Evolutionary conservation across 2,797 vertebrate genomes (phyloP).

Genomic region (Lycodopsis pacificus): DNA sequence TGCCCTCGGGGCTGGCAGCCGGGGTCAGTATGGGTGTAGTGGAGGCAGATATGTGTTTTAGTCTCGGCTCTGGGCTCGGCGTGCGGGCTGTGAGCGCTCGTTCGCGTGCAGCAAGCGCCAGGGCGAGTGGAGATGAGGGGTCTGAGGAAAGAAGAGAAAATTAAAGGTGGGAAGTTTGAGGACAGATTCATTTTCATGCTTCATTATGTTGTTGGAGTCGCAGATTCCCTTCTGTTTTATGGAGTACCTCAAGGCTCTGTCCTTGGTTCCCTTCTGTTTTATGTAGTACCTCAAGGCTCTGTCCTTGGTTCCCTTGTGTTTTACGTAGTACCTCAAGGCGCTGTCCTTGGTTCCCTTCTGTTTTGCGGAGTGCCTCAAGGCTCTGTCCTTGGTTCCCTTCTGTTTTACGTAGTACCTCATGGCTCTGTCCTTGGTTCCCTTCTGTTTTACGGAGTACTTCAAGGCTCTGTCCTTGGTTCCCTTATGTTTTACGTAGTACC

Average conservation of each 20-base stretch:
- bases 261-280: background rate
- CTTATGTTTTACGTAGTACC: background rate
- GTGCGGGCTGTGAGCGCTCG: constrained; percentile 91
- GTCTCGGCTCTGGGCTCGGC: constrained; percentile 77
- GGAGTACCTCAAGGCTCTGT: background rate
- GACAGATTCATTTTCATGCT: no score
- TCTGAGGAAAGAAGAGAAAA: constrained; percentile 73
- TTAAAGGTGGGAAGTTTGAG: background rate
- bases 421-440: background rate
- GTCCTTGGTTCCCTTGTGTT: background rate
- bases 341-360: background rate
- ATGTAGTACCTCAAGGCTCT: background rate
- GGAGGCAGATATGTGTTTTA: constrained; percentile 71
- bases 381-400: rapidly evolving
- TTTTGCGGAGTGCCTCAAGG: background rate
- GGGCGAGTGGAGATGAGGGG: constrained; percentile 95
- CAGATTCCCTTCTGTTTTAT: background rate
- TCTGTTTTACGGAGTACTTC: background rate
- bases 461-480: no score
- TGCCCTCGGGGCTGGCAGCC: constrained; percentile 86
- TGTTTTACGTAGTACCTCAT: background rate
- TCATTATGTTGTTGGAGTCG: no score
- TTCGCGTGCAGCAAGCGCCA: constrained; percentile 96
- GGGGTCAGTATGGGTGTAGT: constrained; percentile 81
- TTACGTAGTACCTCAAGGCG: background rate